These are phyloP conservation scores for Hermaeophaga mercurialis DNA, from an alignment of 2,888 invertebrate genomes.

Conservation along the genomic window DNA sequence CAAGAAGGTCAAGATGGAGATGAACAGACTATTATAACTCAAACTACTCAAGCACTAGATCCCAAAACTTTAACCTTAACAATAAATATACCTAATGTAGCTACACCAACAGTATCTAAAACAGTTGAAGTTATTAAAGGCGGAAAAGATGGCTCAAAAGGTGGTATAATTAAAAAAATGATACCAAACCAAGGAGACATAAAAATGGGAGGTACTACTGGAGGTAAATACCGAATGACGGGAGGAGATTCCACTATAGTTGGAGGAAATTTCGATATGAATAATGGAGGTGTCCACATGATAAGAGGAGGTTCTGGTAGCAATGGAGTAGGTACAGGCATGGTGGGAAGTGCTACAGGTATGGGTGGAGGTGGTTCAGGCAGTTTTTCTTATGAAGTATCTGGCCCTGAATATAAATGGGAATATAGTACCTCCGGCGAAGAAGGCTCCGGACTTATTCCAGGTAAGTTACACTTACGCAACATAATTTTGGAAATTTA, in stretches of 20 bases:
- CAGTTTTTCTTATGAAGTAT: background rate
- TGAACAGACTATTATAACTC: background rate
- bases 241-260: no score
- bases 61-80: slow-evolving; percentile 6
- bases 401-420: background rate
- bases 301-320: background rate
- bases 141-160: background rate
- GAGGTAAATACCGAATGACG: no score
- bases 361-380: background rate
- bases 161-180: background rate
- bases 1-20: background rate
- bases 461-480: no score
- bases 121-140: background rate
- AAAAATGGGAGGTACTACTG: background rate
- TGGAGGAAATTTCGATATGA: background rate
- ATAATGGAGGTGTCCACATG: background rate
- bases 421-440: background rate
- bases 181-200: background rate
- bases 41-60: background rate
- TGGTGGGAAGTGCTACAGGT: background rate
- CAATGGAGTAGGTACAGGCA: background rate
- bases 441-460: background rate
- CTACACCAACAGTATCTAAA: slow-evolving; percentile 1
- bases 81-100: background rate
- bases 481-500: no score